phyloP scores from a whole-genome alignment of 2,797 vertebrate genomes.

The Onychomys arenicola region DNA sequence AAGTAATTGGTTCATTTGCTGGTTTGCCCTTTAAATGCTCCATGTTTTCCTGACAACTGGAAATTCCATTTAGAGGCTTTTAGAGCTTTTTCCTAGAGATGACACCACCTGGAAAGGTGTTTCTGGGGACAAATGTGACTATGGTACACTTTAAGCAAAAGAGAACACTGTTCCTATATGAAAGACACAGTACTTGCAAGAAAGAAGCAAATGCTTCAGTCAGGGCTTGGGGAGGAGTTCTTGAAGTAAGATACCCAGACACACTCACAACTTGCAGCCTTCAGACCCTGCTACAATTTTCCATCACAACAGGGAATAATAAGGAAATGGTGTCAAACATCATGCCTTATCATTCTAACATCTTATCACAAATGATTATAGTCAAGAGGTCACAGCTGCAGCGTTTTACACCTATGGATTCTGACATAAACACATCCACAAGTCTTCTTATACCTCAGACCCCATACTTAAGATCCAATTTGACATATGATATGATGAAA shows the following conservation, averaged over 20 bases:
- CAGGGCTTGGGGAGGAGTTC: background rate
- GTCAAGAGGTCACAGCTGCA: background rate
- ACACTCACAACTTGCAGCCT: background rate
- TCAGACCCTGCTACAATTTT: background rate
- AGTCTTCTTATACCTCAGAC: background rate
- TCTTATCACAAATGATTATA: too few species aligned
- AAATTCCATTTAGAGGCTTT: slow-evolving; percentile 55
- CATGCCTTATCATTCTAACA: background rate
- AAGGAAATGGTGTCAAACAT: background rate
- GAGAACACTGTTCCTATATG: background rate
- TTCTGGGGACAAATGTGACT: slow-evolving; percentile 35
- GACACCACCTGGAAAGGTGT: slow-evolving; percentile 39
- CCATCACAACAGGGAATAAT: background rate
- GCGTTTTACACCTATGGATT: background rate
- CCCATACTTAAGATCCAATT: background rate
- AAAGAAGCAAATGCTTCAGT: background rate
- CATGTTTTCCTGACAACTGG: slow-evolving; percentile 66
- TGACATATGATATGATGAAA: background rate
- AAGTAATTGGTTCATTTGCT: slow-evolving; percentile 77
- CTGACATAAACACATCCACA: background rate
- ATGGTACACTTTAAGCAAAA: background rate
- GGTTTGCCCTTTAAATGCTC: slow-evolving; percentile 78
- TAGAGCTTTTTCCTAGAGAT: slow-evolving; percentile 49
- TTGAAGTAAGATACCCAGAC: background rate
- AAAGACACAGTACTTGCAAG: background rate